Evolutionary conservation across 2,888 invertebrate genomes (phyloP), one percentile per base, ranked within the genome.

Genomic region (Agriopis leucophaearia): DNA sequence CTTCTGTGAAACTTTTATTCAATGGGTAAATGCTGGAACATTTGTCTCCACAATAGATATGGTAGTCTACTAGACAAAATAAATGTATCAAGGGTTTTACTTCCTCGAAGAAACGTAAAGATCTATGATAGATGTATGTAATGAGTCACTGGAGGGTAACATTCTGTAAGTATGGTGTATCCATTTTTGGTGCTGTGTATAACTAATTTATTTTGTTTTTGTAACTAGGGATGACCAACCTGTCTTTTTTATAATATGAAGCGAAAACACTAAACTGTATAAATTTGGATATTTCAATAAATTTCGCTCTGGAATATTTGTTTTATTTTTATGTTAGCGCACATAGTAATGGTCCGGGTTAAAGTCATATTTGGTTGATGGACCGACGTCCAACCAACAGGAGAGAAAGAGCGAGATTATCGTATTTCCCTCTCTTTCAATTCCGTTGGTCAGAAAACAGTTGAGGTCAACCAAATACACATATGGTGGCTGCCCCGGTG

Each of bases 171-270:
- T 86, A 87, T 80, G 86, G 85, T 90, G 88, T 90, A 88, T 90
- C 88, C 90, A 89, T 91, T 90, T 71, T 91, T 91, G 93, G 92
- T 92, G 92, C 93, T 92, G 92, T 92, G 92, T 89, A 88, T 89
- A 91, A 92, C 90, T 93, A 92, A 92, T 93, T 93, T 92, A 92
- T 92, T 89, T 87, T 86, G 84, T 88, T 86, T 85, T 88, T 81
- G 73, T 88, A 85, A 88, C 81, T 88, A 86, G 83, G 80, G 84
- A 86, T 84, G 86, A 88, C 86, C 84, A 85, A 86, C 82, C 72
- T 85, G 76, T 82, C 81, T 83, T 84, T n/a, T 89, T 86, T 88
- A 47, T 59, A 83, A 42, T 87, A 89, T 81, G 82, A 90, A 90
- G 89, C 90, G 91, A 91, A 85, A 90, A 88, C 85, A 89, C 84